Conservation (phyloP, 2,797 vertebrate species). For the Sebastes oblongus region DNA sequence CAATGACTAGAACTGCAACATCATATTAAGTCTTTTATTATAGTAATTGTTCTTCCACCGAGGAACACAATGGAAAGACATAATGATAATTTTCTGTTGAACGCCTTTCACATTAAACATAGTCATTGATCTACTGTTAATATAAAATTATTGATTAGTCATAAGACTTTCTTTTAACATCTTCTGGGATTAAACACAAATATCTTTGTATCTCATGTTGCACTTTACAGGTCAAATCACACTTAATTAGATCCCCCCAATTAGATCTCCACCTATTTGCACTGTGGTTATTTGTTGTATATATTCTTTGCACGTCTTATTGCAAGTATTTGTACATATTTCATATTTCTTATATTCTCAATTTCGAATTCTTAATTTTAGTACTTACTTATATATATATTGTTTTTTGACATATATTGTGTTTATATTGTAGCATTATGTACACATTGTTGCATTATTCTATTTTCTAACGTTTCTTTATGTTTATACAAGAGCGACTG, state of each 20-base stretch:
- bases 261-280: too few species aligned
- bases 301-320: too few species aligned
- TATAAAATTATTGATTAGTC: background rate
- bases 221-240: background rate
- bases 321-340: too few species aligned
- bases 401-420: too few species aligned
- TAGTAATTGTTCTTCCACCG: background rate
- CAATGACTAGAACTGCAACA: background rate
- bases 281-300: too few species aligned
- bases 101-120: background rate
- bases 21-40: background rate
- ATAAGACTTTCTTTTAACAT: background rate
- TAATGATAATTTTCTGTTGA: background rate
- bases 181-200: background rate
- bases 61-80: background rate
- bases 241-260: background rate
- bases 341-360: too few species aligned
- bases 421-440: too few species aligned
- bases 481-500: too few species aligned
- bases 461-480: too few species aligned
- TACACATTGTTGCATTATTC: too few species aligned
- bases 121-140: background rate
- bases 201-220: background rate
- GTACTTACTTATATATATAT: too few species aligned
- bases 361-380: too few species aligned